phyloP scores from a whole-genome alignment of 2,113 vertebrate species.

The Lagenorhynchus albirostris region DNA sequence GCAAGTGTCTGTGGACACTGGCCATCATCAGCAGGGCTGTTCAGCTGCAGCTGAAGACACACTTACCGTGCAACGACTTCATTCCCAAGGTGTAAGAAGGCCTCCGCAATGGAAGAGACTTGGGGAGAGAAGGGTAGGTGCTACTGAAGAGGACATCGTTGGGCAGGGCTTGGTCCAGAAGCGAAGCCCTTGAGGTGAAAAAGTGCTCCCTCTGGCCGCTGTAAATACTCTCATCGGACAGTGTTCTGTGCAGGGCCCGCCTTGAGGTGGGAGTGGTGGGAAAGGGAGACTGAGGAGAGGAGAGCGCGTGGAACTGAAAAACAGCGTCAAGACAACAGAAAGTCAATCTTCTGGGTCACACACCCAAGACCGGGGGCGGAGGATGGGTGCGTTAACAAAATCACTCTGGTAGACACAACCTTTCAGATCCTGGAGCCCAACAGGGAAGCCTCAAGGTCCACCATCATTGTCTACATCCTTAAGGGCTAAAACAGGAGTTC shows the following conservation, averaged over 20 bases:
- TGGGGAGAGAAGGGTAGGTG: constrained; percentile 91
- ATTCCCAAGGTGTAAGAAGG: constrained; percentile 94
- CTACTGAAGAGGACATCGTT: constrained; percentile 94
- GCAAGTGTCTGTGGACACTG: neutral
- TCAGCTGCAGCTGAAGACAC: neutral
- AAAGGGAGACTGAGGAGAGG: constrained; percentile 88
- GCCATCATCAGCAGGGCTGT: neutral
- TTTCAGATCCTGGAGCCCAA: neutral
- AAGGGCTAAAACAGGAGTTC: neutral
- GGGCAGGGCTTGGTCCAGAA: constrained; percentile 90
- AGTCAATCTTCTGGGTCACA: constrained; percentile 42
- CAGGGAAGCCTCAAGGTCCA: too few species aligned
- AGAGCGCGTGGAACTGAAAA: constrained; percentile 78
- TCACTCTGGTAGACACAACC: neutral
- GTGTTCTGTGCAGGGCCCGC: constrained; percentile 92
- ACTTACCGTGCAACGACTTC: constrained; percentile 91
- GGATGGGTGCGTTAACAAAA: neutral
- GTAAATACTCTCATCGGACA: constrained; percentile 98
- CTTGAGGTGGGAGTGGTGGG: constrained; percentile 86
- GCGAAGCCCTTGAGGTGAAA: constrained; percentile 81
- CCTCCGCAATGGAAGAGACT: constrained; percentile 88
- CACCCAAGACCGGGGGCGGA: rapidly evolving
- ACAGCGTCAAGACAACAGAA: neutral
- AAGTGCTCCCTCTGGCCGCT: constrained; percentile 92
- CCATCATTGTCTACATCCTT: too few species aligned